Percentiles rank a stretch among this genome's conserved stretches.
Conservation (phyloP, 1,140 invertebrate species). For the Muscidifurax raptorellus region DNA sequence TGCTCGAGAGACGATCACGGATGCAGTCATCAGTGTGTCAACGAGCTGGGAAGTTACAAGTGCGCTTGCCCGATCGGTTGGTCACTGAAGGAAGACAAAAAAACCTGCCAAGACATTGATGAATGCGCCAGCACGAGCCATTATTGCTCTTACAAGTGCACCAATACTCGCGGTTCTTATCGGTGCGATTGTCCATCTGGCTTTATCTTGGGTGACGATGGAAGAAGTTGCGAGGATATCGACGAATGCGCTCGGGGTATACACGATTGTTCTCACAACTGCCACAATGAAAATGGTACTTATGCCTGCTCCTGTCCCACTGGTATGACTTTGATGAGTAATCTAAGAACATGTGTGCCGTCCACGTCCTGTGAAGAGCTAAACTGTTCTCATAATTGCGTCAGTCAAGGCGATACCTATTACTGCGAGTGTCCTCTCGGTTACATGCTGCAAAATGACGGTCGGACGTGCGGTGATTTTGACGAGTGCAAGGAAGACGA, state of each 20-base stretch:
- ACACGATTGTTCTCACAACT: slow-evolving; percentile 76
- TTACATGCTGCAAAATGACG: slow-evolving; percentile 58
- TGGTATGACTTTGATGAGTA: slow-evolving; percentile 83
- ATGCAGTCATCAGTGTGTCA: slow-evolving; percentile 71
- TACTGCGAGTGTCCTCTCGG: slow-evolving; percentile 73
- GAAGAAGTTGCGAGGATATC: slow-evolving; percentile 75
- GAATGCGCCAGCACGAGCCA: slow-evolving; percentile 69
- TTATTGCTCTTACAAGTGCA: slow-evolving; percentile 78
- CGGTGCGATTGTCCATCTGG: slow-evolving; percentile 80
- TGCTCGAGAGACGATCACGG: slow-evolving; percentile 67
- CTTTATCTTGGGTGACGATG: slow-evolving; percentile 74
- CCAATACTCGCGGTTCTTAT: slow-evolving; percentile 81
- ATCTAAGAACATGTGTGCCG: slow-evolving; percentile 79
- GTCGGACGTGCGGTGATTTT: slow-evolving; percentile 77
- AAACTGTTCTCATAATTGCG: slow-evolving; percentile 76
- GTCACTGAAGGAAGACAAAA: slow-evolving; percentile 74
- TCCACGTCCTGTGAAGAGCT: slow-evolving; percentile 46
- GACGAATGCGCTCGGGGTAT: slow-evolving; percentile 78
- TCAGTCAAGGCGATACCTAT: slow-evolving; percentile 70
- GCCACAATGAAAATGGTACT: slow-evolving; percentile 76
- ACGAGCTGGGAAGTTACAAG: slow-evolving; percentile 75
- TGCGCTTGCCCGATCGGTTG: slow-evolving; percentile 79
- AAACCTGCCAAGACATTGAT: slow-evolving; percentile 77
- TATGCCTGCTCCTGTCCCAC: slow-evolving; percentile 74
- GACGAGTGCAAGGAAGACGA: slow-evolving; percentile 84